A percentile compares a stretch with the other conserved stretches of the same genome.
Conservation (phyloP, 2,888 invertebrate species). For the Acronicta psi region DNA sequence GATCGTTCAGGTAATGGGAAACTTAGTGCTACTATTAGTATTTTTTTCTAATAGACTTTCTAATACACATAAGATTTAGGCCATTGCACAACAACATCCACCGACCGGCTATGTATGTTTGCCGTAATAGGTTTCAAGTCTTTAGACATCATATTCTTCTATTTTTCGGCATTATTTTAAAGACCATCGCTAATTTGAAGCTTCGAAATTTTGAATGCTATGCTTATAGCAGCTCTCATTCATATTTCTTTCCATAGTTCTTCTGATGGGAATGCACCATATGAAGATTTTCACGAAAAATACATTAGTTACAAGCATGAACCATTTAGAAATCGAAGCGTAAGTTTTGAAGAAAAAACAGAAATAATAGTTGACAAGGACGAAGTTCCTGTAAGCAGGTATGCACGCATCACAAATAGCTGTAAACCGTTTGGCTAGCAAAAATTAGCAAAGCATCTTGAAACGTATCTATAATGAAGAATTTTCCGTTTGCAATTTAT, state of each 20-base stretch:
- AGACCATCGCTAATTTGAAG: conserved; percentile 49
- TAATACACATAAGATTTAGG: conserved; percentile 48
- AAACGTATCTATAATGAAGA: conserved; percentile 33
- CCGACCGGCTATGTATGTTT: conserved; percentile 41
- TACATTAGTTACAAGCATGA: conserved; percentile 92
- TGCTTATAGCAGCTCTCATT: conserved; percentile 79
- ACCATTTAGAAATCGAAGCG: conserved; percentile 93
- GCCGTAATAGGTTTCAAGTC: conserved; percentile 30
- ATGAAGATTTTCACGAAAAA: conserved; percentile 95
- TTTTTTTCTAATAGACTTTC: conserved; percentile 25
- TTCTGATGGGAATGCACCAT: conserved; percentile 89
- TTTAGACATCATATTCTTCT: conserved; percentile 37
- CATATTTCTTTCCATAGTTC: conserved; percentile 88
- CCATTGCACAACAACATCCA: conserved; percentile 57
- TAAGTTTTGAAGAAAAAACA: conserved; percentile 91
- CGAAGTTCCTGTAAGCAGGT: conserved; percentile 77
- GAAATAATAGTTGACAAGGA: conserved; percentile 77
- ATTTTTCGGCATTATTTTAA: conserved; percentile 35
- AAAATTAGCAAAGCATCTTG: conserved; percentile 48
- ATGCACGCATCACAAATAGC: conserved; percentile 65
- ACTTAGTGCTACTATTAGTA: neutral
- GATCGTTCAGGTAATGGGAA: conserved; percentile 83
- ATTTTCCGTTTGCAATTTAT: conserved; percentile 30
- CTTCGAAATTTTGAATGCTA: conserved; percentile 59
- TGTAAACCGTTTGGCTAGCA: conserved; percentile 41